Base-by-base conservation (phyloP, 2,113 vertebrate genomes). In the Morone chrysops region DNA sequence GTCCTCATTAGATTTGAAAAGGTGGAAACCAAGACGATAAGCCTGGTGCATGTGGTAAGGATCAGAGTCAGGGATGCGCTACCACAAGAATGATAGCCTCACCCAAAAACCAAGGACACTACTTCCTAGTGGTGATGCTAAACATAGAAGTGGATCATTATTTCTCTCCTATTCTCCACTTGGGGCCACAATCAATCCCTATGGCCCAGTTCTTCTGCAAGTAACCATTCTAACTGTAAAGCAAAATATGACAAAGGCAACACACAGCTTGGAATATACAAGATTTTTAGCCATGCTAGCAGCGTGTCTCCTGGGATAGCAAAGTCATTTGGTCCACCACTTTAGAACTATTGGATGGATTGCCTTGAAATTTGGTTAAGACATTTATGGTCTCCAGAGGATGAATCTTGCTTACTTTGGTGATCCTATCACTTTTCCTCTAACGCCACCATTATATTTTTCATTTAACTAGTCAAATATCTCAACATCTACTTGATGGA, bases 1-100 rank as follows among this genome's bases (percentile, higher is more conserved):
- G 20, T 86, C 79, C 86, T 93, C 86, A 90, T 93, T 93, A 93
- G 85, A 84, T 70, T 80, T 59, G 67, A 90, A 92, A 90, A 84
- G 82, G 81, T 90, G 81, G 90, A 83, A 88, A 82, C 79, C 65
- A 68, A 80, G 65, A 65, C 17, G 65, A 65, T 43, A 36, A 9
- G 72, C 70, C 72, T 59, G 75, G 78, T 61, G 62, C 81, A 80
- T 56, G 75, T 84, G 72, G 71, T 41, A 77, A 38, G 78, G 72
- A 91, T 89, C 88, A 89, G 80, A 90, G 85, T 63, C 70, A 61
- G 61, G 77, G 78, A 85, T 68, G 75, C 84, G 65, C 68, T 2
- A n/a, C 66, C 50, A 40, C 68, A 80, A 77, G 77, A 83, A 89
- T 50, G 74, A 84, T 51, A 18, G 67, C 80, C 54, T 83, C 54